Conservation (phyloP, 2,888 invertebrate genomes). For the Aphrophora alni region DNA sequence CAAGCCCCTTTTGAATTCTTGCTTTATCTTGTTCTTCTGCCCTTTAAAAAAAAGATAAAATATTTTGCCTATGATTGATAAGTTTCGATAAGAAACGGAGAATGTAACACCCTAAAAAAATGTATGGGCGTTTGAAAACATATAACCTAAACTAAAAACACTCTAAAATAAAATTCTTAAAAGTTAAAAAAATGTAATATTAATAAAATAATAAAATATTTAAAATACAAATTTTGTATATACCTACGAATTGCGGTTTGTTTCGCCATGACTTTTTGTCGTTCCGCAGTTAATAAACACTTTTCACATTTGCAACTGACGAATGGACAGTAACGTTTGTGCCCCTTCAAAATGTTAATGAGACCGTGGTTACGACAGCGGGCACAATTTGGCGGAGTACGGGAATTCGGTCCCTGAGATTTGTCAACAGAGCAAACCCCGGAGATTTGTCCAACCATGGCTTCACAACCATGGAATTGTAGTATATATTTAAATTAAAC, state of each 20-base stretch:
- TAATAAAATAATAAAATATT: too few species aligned
- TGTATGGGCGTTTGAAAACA: too few species aligned
- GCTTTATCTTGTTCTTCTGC: neutral
- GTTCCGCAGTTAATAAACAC: constrained; percentile 84
- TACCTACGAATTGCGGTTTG: constrained; percentile 76
- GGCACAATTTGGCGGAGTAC: constrained; percentile 53
- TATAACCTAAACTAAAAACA: too few species aligned
- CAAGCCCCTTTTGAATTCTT: neutral
- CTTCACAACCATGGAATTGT: neutral
- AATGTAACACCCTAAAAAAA: too few species aligned
- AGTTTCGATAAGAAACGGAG: too few species aligned
- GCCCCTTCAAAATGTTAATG: constrained; percentile 87
- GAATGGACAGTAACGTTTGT: constrained; percentile 90
- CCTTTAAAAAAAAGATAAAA: neutral
- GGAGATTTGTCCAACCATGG: neutral
- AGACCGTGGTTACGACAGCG: constrained; percentile 92
- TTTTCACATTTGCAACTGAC: constrained; percentile 85
- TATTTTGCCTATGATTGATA: neutral
- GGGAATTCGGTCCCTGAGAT: constrained; percentile 18
- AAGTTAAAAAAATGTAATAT: neutral
- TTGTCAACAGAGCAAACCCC: neutral
- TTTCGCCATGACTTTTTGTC: constrained; percentile 88
- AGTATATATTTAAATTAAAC: neutral
- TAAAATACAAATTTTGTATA: neutral
- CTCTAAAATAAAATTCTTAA: too few species aligned